Base-by-base conservation (phyloP, 2,888 invertebrate genomes). In the Cyclophora albipunctata region DNA sequence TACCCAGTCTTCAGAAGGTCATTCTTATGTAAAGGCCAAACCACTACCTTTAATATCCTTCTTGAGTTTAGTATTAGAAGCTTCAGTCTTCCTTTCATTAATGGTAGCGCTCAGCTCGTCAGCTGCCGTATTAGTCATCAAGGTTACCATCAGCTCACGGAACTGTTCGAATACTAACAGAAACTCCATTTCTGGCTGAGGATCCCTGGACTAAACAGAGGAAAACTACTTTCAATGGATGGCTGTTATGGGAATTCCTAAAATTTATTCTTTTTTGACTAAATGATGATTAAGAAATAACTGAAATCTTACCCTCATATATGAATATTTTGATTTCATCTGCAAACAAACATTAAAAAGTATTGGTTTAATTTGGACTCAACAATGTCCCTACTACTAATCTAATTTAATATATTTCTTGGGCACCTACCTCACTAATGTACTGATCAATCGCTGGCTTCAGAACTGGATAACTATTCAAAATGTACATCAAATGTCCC, bases 51-150 rank as follows among this genome's bases (percentile, higher is more conserved):
- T 62, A 46, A 90, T 90, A 58, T 79, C 75, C 1, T 58, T 60
- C 35, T 77, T 68, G 2, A 85, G 72, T 46, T 75, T 74, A 33
- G 74, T 67, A 57, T 90, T 90, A 3, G 83, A 84, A 0, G 64
- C 68, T 60, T 85, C 87, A 34, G 90, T 65, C 52, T 81, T 85
- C 55, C 79, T 82, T 0, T 85, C 77, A 43, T 69, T 69, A 5
- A 87, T 67, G 58, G 89, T 89, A 6, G 72, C 71, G 1, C 73
- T 66, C 5, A 89, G 69, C 58, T 90, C 90, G 47, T 89, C 88
- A 1, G 81, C 82, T 0, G 90, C 90, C 0, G 87, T 83, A 3
- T 74, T 79, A 3, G 71, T 65, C 73, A 90, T 78, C 55, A 85
- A 89, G 3, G 55, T 64, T 3, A 78, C 60, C 75, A 88, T 84